A percentile compares a stretch with the other conserved stretches of the same genome.
These are phyloP conservation scores for Teleopsis dalmanni DNA, from an alignment of 1,140 invertebrate species.

Conservation along the genomic window DNA sequence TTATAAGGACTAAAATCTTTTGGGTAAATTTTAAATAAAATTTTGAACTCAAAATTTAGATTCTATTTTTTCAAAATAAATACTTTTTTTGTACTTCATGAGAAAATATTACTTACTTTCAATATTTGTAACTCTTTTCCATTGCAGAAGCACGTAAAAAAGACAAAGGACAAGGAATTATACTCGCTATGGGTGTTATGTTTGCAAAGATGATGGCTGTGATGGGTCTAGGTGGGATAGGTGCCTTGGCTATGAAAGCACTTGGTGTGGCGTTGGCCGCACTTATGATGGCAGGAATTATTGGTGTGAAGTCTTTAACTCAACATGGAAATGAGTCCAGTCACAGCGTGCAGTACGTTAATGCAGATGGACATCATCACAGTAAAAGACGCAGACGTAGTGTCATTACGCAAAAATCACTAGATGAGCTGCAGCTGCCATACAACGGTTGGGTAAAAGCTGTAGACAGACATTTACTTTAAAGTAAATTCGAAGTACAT, in stretches of 20 bases:
- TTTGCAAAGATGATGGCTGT: slow-evolving; percentile 66
- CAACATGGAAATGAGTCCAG: slow-evolving; percentile 53
- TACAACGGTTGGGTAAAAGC: slow-evolving; percentile 4
- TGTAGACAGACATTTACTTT: neutral
- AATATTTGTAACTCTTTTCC: neutral
- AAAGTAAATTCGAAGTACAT: neutral
- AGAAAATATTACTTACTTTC: neutral
- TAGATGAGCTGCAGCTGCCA: neutral
- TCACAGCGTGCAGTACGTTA: slow-evolving; percentile 63
- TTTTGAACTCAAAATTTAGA: too few species aligned
- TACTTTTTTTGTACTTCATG: too few species aligned
- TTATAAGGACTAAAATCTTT: too few species aligned
- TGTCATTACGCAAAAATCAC: neutral
- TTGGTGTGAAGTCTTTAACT: slow-evolving; percentile 63
- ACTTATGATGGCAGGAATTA: slow-evolving; percentile 61
- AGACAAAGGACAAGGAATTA: slow-evolving; percentile 49
- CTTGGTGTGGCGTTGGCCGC: slow-evolving; percentile 59
- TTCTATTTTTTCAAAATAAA: too few species aligned
- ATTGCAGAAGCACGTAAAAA: slow-evolving; percentile 49
- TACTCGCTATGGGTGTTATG: slow-evolving; percentile 60
- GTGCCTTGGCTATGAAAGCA: slow-evolving; percentile 65
- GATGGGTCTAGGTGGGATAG: slow-evolving; percentile 61
- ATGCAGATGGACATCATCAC: slow-evolving; percentile 55
- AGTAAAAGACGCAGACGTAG: slow-evolving; percentile 45
- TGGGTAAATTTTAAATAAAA: too few species aligned